Conservation (phyloP, 2,888 invertebrate species). For the Catocala fraxini region DNA sequence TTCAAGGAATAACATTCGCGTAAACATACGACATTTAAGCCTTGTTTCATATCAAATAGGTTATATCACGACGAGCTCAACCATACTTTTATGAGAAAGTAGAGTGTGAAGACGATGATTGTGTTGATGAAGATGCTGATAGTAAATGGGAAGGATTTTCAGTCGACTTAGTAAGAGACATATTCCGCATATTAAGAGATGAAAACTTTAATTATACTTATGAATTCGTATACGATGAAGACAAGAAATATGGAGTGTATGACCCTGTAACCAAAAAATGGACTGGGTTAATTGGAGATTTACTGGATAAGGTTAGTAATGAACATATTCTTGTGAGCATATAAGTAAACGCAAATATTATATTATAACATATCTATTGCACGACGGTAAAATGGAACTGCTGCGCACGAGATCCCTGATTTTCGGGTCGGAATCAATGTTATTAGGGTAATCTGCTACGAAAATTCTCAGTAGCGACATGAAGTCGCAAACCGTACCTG, state of each 20-base stretch:
- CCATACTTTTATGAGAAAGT: constrained; percentile 92
- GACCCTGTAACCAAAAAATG: constrained; percentile 71
- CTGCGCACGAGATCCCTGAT: no score
- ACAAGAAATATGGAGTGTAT: constrained; percentile 64
- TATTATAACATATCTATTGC: no score
- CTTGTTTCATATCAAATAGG: constrained; percentile 52
- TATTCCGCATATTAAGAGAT: constrained; percentile 87
- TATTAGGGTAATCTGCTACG: no score
- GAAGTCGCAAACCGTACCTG: no score
- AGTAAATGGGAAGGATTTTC: constrained; percentile 92
- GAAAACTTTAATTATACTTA: constrained; percentile 76
- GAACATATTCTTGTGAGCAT: no score
- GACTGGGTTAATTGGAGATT: constrained; percentile 75
- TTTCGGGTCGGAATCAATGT: no score
- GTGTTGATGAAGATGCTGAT: constrained; percentile 83
- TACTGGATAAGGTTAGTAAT: constrained; percentile 73
- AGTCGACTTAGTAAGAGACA: constrained; percentile 91
- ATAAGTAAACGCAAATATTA: no score
- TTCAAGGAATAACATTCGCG: no score
- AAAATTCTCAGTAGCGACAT: no score
- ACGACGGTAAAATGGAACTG: no score
- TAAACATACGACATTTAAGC: not conserved
- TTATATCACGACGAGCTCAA: constrained; percentile 90
- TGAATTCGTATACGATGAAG: constrained; percentile 62
- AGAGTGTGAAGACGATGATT: constrained; percentile 62